These are phyloP conservation scores for Equus quagga DNA, from an alignment of 2,113 vertebrate genomes.

Conservation along the genomic window DNA sequence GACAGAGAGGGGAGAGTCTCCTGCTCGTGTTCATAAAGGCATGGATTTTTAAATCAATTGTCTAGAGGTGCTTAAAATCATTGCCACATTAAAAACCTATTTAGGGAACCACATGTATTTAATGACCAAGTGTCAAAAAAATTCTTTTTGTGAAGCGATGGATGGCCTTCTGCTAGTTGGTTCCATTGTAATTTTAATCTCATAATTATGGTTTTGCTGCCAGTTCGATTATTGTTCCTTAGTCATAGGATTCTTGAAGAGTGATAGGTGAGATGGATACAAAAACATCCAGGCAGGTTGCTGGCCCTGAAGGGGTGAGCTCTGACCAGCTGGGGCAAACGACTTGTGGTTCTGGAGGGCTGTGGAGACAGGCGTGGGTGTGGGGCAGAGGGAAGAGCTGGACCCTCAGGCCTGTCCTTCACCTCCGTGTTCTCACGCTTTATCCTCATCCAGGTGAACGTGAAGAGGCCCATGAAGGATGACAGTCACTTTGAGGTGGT, in stretches of 20 bases:
- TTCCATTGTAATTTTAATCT: not conserved
- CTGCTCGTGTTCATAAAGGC: not conserved
- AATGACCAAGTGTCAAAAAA: not conserved
- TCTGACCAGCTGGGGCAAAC: not conserved
- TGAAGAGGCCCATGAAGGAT: slow-evolving; percentile 90
- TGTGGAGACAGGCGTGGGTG: not conserved
- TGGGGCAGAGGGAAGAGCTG: not conserved
- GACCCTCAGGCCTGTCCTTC: accelerated
- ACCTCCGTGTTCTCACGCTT: accelerated
- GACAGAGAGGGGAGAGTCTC: not conserved
- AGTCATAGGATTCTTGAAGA: not conserved
- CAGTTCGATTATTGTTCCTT: not conserved
- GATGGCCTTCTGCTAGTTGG: not conserved
- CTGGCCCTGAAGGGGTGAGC: not conserved
- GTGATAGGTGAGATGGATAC: accelerated
- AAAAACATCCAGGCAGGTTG: not conserved
- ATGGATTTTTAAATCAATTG: not conserved
- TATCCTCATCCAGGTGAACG: slow-evolving; percentile 88
- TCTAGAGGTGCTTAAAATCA: not conserved
- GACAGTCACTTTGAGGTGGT: slow-evolving; percentile 91
- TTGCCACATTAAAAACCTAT: not conserved
- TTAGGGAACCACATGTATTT: not conserved
- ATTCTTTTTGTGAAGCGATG: not conserved
- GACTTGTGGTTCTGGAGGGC: not conserved
- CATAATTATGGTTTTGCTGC: not conserved